These are phyloP conservation scores for Tragelaphus buxtoni DNA, from an alignment of 2,113 vertebrate genomes.

Conservation along the genomic window DNA sequence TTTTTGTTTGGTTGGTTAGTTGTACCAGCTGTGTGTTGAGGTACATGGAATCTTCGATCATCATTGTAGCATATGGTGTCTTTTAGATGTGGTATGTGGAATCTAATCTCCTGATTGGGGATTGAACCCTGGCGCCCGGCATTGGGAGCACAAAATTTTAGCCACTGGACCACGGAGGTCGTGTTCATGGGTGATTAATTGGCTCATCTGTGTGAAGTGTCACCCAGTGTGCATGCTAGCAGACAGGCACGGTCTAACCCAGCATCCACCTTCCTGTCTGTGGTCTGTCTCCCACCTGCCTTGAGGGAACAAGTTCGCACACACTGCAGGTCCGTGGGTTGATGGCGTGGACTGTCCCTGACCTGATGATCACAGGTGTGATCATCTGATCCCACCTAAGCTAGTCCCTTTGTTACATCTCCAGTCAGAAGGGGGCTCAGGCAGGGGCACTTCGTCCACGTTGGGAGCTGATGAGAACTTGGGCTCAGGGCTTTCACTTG, in stretches of 20 bases:
- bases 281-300: accelerated
- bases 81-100: neutral
- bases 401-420: neutral
- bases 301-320: too few species aligned
- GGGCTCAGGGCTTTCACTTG: neutral
- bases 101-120: neutral
- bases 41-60: neutral
- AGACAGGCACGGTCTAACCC: neutral
- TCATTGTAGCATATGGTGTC: neutral
- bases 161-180: neutral
- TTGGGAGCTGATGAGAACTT: neutral
- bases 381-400: neutral
- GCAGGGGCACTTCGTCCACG: neutral
- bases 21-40: neutral
- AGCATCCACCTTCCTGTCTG: neutral
- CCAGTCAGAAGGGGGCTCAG: neutral
- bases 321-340: neutral
- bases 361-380: neutral
- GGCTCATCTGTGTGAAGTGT: too few species aligned
- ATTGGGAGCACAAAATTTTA: neutral
- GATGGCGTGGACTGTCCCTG: neutral
- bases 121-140: neutral
- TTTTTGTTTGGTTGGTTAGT: neutral
- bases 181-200: neutral
- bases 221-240: neutral